Evolutionary conservation across 2,888 invertebrate genomes (phyloP).

Genomic region (Volucella inflata): DNA sequence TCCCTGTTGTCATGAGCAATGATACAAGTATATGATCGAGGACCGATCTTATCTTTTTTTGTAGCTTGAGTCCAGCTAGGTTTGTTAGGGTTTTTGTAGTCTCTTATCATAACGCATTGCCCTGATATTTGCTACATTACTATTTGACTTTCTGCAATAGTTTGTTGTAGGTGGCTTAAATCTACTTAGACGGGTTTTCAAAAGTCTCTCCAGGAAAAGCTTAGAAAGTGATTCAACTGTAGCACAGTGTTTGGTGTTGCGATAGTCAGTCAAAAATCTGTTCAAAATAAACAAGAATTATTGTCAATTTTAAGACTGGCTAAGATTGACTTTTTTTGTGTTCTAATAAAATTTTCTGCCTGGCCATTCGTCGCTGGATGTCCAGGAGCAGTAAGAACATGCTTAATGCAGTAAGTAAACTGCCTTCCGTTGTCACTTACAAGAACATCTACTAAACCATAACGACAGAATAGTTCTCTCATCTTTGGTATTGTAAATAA

Average conservation of each 20-base stretch:
- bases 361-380: constrained; percentile 76
- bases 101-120: constrained; percentile 61
- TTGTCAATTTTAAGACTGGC: constrained; percentile 41
- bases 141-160: constrained; percentile 37
- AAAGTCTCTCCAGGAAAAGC: constrained; percentile 52
- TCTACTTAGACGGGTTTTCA: constrained; percentile 53
- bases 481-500: constrained; percentile 56
- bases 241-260: constrained; percentile 59
- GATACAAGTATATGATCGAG: constrained; percentile 47
- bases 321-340: constrained; percentile 70
- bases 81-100: constrained; percentile 69
- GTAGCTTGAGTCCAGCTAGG: constrained; percentile 64
- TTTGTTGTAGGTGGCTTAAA: constrained; percentile 58
- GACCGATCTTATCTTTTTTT: constrained; percentile 57
- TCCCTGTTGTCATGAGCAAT: constrained; percentile 29
- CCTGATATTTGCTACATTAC: constrained; percentile 42
- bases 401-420: constrained; percentile 51
- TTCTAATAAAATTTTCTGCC: constrained; percentile 77
- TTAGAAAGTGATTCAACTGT: constrained; percentile 67
- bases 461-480: constrained; percentile 63
- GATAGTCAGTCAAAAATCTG: constrained; percentile 59
- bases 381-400: constrained; percentile 58
- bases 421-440: constrained; percentile 67
- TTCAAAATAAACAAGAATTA: constrained; percentile 48
- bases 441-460: constrained; percentile 49